Evolutionary conservation across 1,140 invertebrate species (phyloP), one percentile per base, ranked within the genome.

Genomic region (Centruroides sculpturatus): DNA sequence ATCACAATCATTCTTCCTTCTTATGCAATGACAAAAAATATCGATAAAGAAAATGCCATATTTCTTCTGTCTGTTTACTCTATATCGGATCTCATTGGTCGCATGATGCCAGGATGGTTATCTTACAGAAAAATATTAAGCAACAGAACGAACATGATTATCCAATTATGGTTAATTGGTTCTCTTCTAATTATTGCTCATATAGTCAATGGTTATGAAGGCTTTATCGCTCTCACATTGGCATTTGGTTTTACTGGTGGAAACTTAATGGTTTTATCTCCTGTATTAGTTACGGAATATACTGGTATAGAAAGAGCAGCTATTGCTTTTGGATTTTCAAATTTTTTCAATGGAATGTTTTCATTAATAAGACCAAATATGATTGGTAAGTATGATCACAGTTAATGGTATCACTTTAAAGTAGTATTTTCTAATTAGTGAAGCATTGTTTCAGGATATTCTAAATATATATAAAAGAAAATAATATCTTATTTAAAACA

Each of bases 231-330:
- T 10, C 36, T 64, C 23, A 56, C 62, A 9, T 23, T 63, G 2
- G 3, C 56, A 3, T 47, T 63, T 3, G 66, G 66, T 0, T 23
- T 62, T 5, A 9, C 61, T 4, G 52, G 52, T 23, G 67, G 66
- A 3, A 49, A 46, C 35, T 23, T 68, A 6, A 63, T 67, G n/a
- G 53, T 68, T 4, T 59, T 69, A 12, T 60, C 65, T 49, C 65
- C 58, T 11, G 58, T 68, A 7, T 55, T 68, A 3, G 53, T 65
- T 12, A 62, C 61, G 5, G 66, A 68, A 12, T 68, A 63, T 35
- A 9, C 68, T 4, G 67, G 64, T 4, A 13, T 62, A 1, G n/a
- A 51, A 35, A 60, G 58, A 23, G 35, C 66, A 6, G 59, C 67
- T 5, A 35, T 63, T 6, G 63, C 63, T 23, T 49, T 68, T 47